A percentile compares a stretch with the other conserved stretches of the same genome.
Conservation (phyloP, 2,113 vertebrate genomes). For the Hucho hucho region DNA sequence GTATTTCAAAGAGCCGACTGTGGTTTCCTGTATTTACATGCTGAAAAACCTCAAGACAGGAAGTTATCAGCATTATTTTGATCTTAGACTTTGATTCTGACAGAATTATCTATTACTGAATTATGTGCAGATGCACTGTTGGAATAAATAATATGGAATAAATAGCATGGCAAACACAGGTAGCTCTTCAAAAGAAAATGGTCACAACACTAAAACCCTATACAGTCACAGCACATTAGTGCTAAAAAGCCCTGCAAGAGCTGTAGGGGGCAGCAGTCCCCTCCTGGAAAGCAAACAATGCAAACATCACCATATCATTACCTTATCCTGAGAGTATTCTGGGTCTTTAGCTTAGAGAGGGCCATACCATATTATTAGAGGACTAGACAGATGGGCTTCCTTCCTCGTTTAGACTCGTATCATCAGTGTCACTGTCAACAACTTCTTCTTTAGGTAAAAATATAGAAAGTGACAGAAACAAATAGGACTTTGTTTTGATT, state of each 20-base stretch:
- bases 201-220: too few species aligned
- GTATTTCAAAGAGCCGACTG: not conserved
- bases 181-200: too few species aligned
- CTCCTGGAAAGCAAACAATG: not conserved
- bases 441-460: constrained; percentile 19
- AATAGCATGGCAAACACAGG: too few species aligned
- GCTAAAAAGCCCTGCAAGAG: not conserved
- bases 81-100: too few species aligned
- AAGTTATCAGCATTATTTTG: constrained; percentile 14
- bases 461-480: constrained; percentile 5
- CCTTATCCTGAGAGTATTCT: not conserved
- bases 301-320: too few species aligned
- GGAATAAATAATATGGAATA: too few species aligned
- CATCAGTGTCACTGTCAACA: constrained; percentile 19
- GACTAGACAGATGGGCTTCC: constrained; percentile 5
- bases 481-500: constrained; percentile 16
- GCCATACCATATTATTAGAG: not conserved
- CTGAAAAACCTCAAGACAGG: constrained; percentile 16
- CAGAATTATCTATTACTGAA: too few species aligned
- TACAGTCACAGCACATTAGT: not conserved
- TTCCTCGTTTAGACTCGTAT: constrained; percentile 15
- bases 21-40: constrained; percentile 26
- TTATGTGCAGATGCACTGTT: too few species aligned
- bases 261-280: not conserved
- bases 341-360: not conserved